Evolutionary conservation across 2,888 invertebrate genomes (phyloP), one percentile per base, ranked within the genome.

Genomic region (Hemicrepidius hirtus): DNA sequence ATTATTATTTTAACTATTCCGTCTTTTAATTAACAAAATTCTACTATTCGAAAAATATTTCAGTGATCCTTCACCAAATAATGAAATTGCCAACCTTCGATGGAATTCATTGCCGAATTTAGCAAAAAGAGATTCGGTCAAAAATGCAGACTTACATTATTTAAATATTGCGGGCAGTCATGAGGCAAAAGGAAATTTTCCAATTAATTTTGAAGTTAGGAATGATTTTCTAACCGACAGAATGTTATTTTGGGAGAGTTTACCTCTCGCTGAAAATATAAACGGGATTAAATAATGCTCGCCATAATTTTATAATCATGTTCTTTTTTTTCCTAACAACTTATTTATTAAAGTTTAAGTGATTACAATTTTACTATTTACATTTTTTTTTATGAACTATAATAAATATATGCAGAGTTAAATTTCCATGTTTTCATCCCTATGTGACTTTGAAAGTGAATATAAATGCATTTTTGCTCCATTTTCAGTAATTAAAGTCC

Each of bases 201-300:
- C 44, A 20, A n/a, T 55, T 37, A 24, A 32, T 53, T 55, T 75
- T 1, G 64, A 68, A 32, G 75, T 81, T 75, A 62, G 53, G 13
- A 75, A 77, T 21, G 75, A 77, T 16, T 79, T 81, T 67, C 74
- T 77, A 20, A 59, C 76, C 3, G 57, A 78, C 3, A 73, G 81
- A 71, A 78, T 81, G 74, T 53, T 67, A 6, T 82, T 82, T 71
- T 82, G 81, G 81, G 68, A 77, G 59, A 72, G 72, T 46, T 71
- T 79, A 18, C 77, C 79, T 0, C 62, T 82, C 6, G 40, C 40
- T 10, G 81, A 82, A 71, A 82, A 82, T 68, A 77, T 80, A 20
- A 49, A n/a, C 7, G 41, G 41, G 1, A 12, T 41, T 4, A 16
- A 41, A 41, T 41, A 41, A 41, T 24, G n/a, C n/a, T n/a, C n/a